Conservation (phyloP, 2,113 vertebrate species). For the Danio rerio region DNA sequence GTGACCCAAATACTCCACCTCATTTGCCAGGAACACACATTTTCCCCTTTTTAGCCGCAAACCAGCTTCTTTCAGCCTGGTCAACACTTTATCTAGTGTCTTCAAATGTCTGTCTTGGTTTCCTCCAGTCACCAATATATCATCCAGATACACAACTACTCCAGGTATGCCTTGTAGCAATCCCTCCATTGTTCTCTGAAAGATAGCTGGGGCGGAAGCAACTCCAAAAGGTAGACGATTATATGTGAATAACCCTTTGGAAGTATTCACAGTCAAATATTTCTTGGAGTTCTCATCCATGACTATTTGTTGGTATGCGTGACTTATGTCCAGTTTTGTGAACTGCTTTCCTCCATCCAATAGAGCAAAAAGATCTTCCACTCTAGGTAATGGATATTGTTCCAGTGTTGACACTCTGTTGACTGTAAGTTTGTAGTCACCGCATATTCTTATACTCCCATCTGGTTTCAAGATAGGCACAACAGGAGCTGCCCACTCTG, state of each 20-base stretch:
- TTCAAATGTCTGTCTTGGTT: background rate
- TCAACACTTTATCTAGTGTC: background rate
- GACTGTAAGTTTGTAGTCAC: constrained; percentile 47
- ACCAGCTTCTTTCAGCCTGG: background rate
- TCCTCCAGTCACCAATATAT: background rate
- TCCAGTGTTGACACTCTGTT: constrained; percentile 32
- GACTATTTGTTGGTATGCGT: constrained; percentile 32
- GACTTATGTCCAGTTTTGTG: constrained; percentile 37
- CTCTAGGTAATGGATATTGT: constrained; percentile 13
- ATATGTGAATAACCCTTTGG: constrained; percentile 39
- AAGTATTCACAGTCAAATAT: constrained; percentile 43
- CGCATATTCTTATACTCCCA: constrained; percentile 3
- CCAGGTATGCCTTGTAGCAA: background rate
- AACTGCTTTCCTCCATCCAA: constrained; percentile 3
- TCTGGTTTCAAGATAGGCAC: too few relatives aligned
- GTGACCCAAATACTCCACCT: too few relatives aligned
- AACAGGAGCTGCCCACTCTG: constrained; percentile 36
- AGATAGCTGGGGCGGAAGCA: constrained; percentile 46
- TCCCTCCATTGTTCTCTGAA: constrained; percentile 28
- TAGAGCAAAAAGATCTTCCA: constrained; percentile 25
- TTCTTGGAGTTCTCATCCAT: constrained; percentile 29
- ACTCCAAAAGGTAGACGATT: constrained; percentile 41
- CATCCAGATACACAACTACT: background rate
- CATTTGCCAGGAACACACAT: background rate
- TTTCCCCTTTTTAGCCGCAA: background rate